Percentiles rank a stretch among this genome's conserved stretches.
Evolutionary conservation across 2,888 invertebrate genomes (phyloP).

Genomic region (Ditula angustiorana): DNA sequence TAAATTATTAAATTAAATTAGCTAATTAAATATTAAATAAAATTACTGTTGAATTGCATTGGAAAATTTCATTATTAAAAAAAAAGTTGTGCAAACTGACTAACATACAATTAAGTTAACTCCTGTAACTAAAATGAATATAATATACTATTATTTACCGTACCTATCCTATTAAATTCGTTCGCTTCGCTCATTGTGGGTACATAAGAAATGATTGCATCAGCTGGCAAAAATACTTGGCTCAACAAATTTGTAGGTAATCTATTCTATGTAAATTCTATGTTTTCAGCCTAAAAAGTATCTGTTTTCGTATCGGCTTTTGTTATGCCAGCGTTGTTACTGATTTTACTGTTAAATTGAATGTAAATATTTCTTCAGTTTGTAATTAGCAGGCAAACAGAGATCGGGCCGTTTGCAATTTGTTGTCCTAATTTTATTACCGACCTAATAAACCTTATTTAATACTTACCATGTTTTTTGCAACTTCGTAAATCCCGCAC

Average conservation of each 20-base stretch:
- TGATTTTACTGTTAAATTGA: slow-evolving; percentile 50
- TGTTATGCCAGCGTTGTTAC: slow-evolving; percentile 40
- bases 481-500: neutral
- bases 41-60: no score
- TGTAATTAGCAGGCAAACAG: slow-evolving; percentile 56
- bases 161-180: neutral
- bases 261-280: neutral
- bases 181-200: neutral
- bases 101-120: no score
- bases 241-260: slow-evolving; percentile 10
- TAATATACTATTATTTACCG: no score
- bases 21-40: no score
- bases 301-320: slow-evolving; percentile 36
- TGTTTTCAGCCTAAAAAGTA: slow-evolving; percentile 20
- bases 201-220: slow-evolving; percentile 3
- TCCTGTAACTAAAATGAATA: no score
- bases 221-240: slow-evolving; percentile 17
- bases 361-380: slow-evolving; percentile 56
- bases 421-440: slow-evolving; percentile 45
- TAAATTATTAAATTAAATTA: no score
- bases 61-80: no score
- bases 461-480: slow-evolving; percentile 5
- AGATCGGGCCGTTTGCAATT: slow-evolving; percentile 46
- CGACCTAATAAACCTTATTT: slow-evolving; percentile 25
- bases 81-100: no score